Evolutionary conservation across 1,140 invertebrate genomes (phyloP).

Genomic region (Chelonus insularis): DNA sequence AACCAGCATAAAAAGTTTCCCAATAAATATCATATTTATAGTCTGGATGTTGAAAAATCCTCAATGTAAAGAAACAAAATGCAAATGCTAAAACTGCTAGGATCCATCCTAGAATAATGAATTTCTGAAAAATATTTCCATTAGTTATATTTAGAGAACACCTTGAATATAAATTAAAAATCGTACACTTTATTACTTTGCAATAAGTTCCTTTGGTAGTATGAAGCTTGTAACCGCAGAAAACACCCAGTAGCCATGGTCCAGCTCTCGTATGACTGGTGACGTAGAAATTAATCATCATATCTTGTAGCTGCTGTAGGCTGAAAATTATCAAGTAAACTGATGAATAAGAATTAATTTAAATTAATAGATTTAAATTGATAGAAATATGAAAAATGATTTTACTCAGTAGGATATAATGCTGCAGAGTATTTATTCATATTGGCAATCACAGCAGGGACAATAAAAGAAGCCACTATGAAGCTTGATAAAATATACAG

Average conservation of each 20-base stretch:
- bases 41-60: conserved; percentile 14
- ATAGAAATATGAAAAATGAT: no score
- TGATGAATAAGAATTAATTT: no score
- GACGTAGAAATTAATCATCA: conserved; percentile 38
- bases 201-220: background rate
- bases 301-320: no score
- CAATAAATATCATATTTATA: conserved; percentile 21
- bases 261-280: conserved; percentile 54
- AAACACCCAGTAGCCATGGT: conserved; percentile 64
- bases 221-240: conserved; percentile 56
- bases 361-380: no score
- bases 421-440: conserved; percentile 25
- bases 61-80: conserved; percentile 3
- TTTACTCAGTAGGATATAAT: conserved; percentile 10
- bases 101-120: conserved; percentile 13
- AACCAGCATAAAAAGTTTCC: conserved; percentile 15
- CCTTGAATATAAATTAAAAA: background rate
- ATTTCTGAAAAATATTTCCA: background rate
- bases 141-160: no score
- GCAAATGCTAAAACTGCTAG: conserved; percentile 8
- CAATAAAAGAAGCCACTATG: conserved; percentile 21
- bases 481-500: conserved; percentile 23
- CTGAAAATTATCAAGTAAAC: no score
- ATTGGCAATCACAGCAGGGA: conserved; percentile 15
- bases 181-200: background rate